phyloP scores from a whole-genome alignment of 2,797 vertebrate species.

The Schizothorax lantsangensis region DNA sequence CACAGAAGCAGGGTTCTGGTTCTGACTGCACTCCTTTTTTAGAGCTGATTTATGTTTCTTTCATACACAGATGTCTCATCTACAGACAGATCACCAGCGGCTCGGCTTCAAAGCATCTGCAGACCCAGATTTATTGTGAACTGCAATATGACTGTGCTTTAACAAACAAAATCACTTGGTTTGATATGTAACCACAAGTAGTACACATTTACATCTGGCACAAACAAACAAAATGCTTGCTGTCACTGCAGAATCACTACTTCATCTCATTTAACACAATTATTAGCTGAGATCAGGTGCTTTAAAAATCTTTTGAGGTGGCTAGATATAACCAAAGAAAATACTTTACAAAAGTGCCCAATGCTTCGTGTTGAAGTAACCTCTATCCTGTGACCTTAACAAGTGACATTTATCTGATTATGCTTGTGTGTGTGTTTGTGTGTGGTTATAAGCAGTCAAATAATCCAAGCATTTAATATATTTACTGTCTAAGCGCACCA shows the following conservation, averaged over 20 bases:
- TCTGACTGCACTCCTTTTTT: conserved; percentile 4
- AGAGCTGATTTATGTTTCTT: conserved; percentile 67
- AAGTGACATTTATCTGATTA: not conserved
- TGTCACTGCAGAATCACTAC: not conserved
- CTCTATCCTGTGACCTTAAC: conserved; percentile 29
- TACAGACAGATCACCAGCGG: conserved; percentile 61
- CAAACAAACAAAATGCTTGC: not conserved
- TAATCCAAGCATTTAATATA: not conserved
- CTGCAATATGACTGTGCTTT: not conserved
- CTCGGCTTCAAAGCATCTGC: not conserved
- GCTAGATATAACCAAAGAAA: not conserved
- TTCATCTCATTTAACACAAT: not conserved
- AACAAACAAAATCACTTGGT: conserved; percentile 15
- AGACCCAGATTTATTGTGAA: not conserved
- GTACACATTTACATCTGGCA: not conserved
- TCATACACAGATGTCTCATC: conserved; percentile 66
- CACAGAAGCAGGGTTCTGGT: conserved; percentile 15
- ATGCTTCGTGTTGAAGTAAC: not conserved
- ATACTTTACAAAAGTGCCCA: not conserved
- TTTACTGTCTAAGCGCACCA: conserved; percentile 31
- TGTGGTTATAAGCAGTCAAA: conserved; percentile 33
- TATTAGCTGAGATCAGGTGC: not conserved
- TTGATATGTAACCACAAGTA: conserved; percentile 30
- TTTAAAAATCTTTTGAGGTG: not conserved
- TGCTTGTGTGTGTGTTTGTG: conserved; percentile 39